Conservation (phyloP, 2,797 vertebrate species). For the Leptodactylus fallax region DNA sequence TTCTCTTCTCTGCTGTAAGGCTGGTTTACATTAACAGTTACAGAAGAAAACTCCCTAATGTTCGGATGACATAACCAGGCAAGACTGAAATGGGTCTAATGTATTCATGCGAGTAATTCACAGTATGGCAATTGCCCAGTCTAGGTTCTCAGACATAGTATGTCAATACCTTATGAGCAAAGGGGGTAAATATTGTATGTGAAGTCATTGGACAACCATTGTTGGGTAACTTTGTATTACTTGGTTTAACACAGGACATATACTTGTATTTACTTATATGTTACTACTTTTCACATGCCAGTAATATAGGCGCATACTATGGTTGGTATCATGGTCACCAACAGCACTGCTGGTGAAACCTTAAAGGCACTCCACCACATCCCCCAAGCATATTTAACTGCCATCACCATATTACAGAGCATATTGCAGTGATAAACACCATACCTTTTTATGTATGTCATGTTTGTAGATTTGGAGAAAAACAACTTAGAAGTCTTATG, state of each 20-base stretch:
- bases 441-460: too few relatives aligned
- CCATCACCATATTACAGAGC: too few relatives aligned
- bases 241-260: not conserved
- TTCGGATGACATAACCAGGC: not conserved
- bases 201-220: too few relatives aligned
- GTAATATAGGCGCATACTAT: too few relatives aligned
- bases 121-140: not conserved
- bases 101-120: not conserved
- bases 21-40: not conserved
- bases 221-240: too few relatives aligned
- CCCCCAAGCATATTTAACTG: too few relatives aligned
- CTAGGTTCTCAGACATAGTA: not conserved
- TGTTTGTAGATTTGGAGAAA: too few relatives aligned
- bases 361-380: too few relatives aligned
- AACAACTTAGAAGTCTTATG: too few relatives aligned
- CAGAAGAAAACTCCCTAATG: not conserved
- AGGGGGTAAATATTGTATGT: not conserved
- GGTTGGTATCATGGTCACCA: not conserved
- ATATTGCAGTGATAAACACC: too few relatives aligned
- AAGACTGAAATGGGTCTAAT: not conserved
- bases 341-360: not conserved
- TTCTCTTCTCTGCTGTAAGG: conserved; percentile 63
- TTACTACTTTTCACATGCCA: too few relatives aligned
- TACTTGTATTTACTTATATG: not conserved
- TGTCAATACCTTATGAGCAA: not conserved